Evolutionary conservation across 2,888 invertebrate species (phyloP), one percentile per base, ranked within the genome.

Genomic region (Limnephilus auricula): DNA sequence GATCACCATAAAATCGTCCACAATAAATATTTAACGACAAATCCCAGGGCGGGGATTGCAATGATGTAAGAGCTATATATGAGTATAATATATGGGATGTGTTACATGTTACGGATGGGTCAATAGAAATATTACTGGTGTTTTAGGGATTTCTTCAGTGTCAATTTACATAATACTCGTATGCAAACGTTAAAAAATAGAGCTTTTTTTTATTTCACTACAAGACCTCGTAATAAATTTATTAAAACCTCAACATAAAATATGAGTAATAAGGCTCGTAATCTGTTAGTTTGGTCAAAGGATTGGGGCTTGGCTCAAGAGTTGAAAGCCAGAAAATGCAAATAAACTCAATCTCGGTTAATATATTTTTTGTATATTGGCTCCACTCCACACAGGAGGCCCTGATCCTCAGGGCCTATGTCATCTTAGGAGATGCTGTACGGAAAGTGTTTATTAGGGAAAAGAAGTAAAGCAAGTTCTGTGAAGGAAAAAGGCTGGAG

Each of bases 21-120:
- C 82, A 82, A 82, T 32, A 82, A 82, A 32, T 32, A 25, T 82
- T 82, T 82, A 82, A 82, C 34, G 82, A 34, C 82, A 82, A n/a
- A 25, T 82, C 82, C 82, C 80, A 32, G 32, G 65, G 65, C 65
- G 65, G 65, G 25, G 65, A n/a, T 65, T 65, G 25, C 65, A 65
- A 65, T 65, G 65, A 65, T 9, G 25, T 5, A 65, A 65, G 4
- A 65, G n/a, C 25, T 25, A 40, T 40, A 12, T 40, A n/a, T n/a
- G n/a, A n/a, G n/a, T n/a, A 2, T 65, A 65, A 65, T 25, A 6
- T 9, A 25, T 65, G 65, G 65, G 65, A 65, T 65, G 9, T 65
- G 65, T 65, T 13, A 45, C 15, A 45, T 45, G 13, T 45, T 45
- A 65, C 5, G 13, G 9, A 25, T 2, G 25, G 9, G 65, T 25